Base-by-base conservation (phyloP, 2,113 vertebrate genomes). In the Chaetodon auriga region DNA sequence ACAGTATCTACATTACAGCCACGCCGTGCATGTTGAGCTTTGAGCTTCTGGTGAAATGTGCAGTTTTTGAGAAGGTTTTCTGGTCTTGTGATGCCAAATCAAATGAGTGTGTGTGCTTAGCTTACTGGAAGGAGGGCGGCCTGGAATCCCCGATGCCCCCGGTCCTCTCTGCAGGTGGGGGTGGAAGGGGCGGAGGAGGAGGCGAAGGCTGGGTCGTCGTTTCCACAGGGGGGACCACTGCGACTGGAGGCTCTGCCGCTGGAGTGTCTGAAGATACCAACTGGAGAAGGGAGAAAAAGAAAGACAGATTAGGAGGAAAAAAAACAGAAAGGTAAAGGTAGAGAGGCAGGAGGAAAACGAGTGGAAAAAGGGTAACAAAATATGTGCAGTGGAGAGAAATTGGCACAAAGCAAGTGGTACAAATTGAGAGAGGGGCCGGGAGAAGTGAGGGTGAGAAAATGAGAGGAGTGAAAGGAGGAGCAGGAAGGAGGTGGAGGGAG, bases 61-160 rank as follows among this genome's bases (percentile, higher is more conserved):
- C 41, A 9, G 61, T 13, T 55, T 70, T 16, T 35, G 51, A 7
- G 21, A 53, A 13, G 1, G 30, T n/a, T 76, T 30, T 58, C 10
- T 16, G 15, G 23, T 2, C 2, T 12, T 19, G 65, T n/a, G 48
- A n/a, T 35, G n/a, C 2, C 16, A 30, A 51, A 62, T 4, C 1
- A 23, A 19, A 68, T 18, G 46, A 21, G 16, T 23, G 46, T 11
- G 21, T 14, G 14, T 21, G 55, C 30, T n/a, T 66, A 61, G 91
- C 96, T 95, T 92, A 98, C 97, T 98, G 97, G 89, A 98, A 98
- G 21, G 97, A 98, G 0, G 97, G 97, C 0, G 97, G 97, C 45
- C 97, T 95, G 30, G 97, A 97, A 88, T 98, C 97, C 11, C 97
- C 97, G 5, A 98, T 98, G 79, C 97, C 97, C 8, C 96, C 97